These are phyloP conservation scores for Lamellibrachia luymesi DNA, from an alignment of 1,140 invertebrate genomes.

Conservation along the genomic window DNA sequence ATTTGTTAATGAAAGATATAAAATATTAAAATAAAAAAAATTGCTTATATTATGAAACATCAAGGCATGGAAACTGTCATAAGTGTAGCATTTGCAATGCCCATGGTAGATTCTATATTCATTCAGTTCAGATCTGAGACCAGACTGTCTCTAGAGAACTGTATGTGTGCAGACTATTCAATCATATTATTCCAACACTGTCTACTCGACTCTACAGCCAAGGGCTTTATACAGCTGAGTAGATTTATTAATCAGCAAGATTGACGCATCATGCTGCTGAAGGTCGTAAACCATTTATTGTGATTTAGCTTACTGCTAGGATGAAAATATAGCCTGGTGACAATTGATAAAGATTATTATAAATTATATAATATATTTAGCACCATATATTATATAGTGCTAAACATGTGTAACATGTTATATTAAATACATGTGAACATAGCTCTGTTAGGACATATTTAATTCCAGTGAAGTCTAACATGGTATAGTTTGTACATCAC, in stretches of 20 bases:
- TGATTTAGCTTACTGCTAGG: background rate
- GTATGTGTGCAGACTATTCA: too few species aligned
- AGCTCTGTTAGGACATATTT: too few species aligned
- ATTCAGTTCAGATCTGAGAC: background rate
- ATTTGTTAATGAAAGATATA: background rate
- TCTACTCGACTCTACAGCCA: background rate
- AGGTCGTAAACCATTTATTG: background rate
- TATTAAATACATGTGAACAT: too few species aligned
- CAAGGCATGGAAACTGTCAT: background rate
- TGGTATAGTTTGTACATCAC: background rate
- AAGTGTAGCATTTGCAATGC: background rate
- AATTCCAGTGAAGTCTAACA: too few species aligned
- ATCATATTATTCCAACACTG: background rate
- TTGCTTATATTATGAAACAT: background rate
- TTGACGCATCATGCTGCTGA: background rate
- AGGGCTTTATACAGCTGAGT: background rate
- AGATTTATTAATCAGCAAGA: background rate
- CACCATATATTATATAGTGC: too few species aligned
- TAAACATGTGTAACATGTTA: too few species aligned
- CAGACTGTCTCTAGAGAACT: too few species aligned
- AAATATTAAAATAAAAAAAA: background rate
- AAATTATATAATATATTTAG: too few species aligned
- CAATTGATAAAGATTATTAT: background rate
- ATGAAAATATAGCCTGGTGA: background rate
- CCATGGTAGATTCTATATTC: background rate